phyloP scores from a whole-genome alignment of 2,113 vertebrate species.

The Atherinomorus stipes region DNA sequence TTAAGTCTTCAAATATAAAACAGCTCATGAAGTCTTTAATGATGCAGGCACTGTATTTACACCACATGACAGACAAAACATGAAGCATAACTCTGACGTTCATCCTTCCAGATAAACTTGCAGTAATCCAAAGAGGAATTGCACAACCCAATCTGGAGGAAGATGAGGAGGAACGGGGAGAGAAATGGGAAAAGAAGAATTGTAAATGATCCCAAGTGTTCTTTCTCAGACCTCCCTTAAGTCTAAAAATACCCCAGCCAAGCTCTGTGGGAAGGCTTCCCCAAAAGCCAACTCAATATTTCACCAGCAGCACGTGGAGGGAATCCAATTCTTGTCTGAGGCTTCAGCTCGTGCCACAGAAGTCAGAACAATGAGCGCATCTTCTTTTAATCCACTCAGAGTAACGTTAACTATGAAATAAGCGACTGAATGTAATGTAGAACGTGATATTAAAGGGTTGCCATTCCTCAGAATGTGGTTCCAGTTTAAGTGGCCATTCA shows the following conservation, averaged over 20 bases:
- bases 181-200: constrained; percentile 3
- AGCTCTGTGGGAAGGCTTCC: constrained; percentile 63
- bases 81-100: constrained; percentile 3
- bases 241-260: constrained; percentile 72
- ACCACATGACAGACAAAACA: constrained; percentile 2
- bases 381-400: too few species aligned
- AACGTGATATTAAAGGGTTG: too few species aligned
- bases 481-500: too few species aligned
- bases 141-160: not conserved
- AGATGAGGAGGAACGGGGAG: constrained; percentile 2
- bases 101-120: not conserved
- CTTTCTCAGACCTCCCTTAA: not conserved
- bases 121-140: not conserved
- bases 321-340: not conserved
- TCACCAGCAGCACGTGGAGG: constrained; percentile 26
- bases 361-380: too few species aligned
- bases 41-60: constrained; percentile 33
- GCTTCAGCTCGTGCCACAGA: too few species aligned
- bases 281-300: constrained; percentile 70
- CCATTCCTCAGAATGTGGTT: too few species aligned
- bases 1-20: constrained; percentile 28
- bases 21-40: constrained; percentile 48
- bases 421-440: too few species aligned
- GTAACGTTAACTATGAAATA: too few species aligned
- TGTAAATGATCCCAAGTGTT: constrained; percentile 3